Evolutionary conservation across 2,113 vertebrate genomes (phyloP).

Genomic region (Crypturellus undulatus): DNA sequence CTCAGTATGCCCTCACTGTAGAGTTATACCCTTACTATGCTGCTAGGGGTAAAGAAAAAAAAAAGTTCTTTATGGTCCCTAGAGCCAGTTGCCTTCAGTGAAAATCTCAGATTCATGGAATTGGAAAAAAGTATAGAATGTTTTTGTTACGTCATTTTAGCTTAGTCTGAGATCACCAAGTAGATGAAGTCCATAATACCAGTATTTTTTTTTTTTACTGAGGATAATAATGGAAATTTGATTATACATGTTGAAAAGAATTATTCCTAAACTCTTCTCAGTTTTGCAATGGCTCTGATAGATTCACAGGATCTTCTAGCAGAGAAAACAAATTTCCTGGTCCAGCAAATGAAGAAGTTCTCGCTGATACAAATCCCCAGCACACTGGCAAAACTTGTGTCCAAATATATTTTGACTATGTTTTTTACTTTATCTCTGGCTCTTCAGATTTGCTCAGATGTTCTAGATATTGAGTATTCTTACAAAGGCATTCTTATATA

Average conservation of each 20-base stretch:
- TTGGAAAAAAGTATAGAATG: background rate
- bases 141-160: background rate
- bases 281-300: conserved; percentile 26
- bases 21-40: background rate
- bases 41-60: background rate
- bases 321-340: conserved; percentile 35
- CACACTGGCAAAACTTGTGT: conserved; percentile 24
- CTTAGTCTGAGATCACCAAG: background rate
- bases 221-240: background rate
- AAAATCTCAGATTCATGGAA: background rate
- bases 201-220: background rate
- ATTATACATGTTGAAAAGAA: background rate
- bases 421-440: background rate
- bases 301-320: conserved; percentile 4
- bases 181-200: background rate
- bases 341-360: conserved; percentile 12
- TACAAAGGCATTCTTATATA: background rate
- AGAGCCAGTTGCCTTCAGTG: background rate
- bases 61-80: background rate
- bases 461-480: background rate
- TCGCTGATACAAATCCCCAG: background rate
- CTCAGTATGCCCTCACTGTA: background rate
- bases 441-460: conserved; percentile 40
- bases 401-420: background rate
- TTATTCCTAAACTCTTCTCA: conserved; percentile 14